Conservation (phyloP, 2,888 invertebrate species). For the Dynastes maya region DNA sequence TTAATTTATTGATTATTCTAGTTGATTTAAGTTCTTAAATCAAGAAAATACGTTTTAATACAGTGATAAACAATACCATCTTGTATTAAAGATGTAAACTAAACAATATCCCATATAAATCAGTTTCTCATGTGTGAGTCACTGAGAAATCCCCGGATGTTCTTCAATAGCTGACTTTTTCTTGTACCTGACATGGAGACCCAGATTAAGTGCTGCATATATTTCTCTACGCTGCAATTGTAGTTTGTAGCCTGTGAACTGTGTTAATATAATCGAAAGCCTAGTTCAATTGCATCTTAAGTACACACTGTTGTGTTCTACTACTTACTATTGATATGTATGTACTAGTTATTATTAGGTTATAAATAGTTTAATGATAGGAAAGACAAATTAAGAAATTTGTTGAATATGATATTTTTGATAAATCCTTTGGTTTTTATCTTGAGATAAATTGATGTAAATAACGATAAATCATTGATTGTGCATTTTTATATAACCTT, state of each 20-base stretch:
- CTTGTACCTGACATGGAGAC: conserved; percentile 44
- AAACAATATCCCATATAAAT: neutral
- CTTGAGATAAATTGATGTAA: too few species aligned
- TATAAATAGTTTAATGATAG: too few species aligned
- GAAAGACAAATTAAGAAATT: too few species aligned
- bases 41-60: too few species aligned
- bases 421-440: too few species aligned
- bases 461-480: too few species aligned
- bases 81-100: neutral
- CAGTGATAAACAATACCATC: neutral
- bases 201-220: conserved; percentile 23
- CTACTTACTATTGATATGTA: too few species aligned
- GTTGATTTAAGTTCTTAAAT: too few species aligned
- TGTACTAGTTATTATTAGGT: too few species aligned
- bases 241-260: neutral
- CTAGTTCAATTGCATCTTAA: neutral
- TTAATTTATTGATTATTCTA: too few species aligned
- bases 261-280: conserved; percentile 14
- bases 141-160: neutral
- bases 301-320: neutral
- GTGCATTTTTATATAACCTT: too few species aligned
- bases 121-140: conserved; percentile 10
- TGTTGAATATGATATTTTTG: too few species aligned
- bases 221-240: neutral
- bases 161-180: conserved; percentile 1